phyloP scores from a whole-genome alignment of 2,113 vertebrate genomes.

The Pseudorectes ferrugineus region DNA sequence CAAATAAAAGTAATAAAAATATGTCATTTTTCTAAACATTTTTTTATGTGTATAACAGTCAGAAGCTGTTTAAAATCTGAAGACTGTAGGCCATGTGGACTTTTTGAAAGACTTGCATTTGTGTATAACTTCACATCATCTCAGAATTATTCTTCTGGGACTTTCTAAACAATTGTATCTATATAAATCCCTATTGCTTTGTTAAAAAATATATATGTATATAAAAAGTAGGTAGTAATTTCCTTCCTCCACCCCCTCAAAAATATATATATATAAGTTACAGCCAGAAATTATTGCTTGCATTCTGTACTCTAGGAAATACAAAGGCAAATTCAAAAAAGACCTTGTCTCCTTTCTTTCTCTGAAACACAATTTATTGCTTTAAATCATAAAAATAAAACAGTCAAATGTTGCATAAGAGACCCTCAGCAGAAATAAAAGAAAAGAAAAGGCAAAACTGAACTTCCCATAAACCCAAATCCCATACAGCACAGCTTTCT shows the following conservation, averaged over 20 bases:
- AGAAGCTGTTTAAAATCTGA: constrained; percentile 10
- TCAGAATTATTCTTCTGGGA: constrained; percentile 8
- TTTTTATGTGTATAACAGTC: not conserved
- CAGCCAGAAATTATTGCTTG: constrained; percentile 65
- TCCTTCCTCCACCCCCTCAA: constrained; percentile 52
- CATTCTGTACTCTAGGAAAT: constrained; percentile 57
- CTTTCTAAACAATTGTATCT: constrained; percentile 1
- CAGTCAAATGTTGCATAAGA: constrained; percentile 63
- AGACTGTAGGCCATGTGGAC: not conserved
- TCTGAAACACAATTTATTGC: constrained; percentile 61
- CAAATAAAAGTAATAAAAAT: constrained; percentile 34
- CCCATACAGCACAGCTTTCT: constrained; percentile 57
- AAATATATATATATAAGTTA: constrained; percentile 61
- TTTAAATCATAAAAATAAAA: constrained; percentile 66
- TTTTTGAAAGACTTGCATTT: constrained; percentile 16
- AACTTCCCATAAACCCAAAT: constrained; percentile 63
- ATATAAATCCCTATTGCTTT: constrained; percentile 55
- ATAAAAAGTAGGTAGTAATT: constrained; percentile 65
- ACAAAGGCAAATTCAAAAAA: constrained; percentile 61
- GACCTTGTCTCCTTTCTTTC: constrained; percentile 45
- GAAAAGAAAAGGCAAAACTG: constrained; percentile 63
- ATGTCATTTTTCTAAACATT: constrained; percentile 19
- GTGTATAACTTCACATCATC: not conserved
- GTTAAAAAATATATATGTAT: constrained; percentile 63
- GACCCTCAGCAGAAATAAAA: constrained; percentile 63